Evolutionary conservation across 2,888 invertebrate species (phyloP).

Genomic region (Drosophila nr. perissopoda): DNA sequence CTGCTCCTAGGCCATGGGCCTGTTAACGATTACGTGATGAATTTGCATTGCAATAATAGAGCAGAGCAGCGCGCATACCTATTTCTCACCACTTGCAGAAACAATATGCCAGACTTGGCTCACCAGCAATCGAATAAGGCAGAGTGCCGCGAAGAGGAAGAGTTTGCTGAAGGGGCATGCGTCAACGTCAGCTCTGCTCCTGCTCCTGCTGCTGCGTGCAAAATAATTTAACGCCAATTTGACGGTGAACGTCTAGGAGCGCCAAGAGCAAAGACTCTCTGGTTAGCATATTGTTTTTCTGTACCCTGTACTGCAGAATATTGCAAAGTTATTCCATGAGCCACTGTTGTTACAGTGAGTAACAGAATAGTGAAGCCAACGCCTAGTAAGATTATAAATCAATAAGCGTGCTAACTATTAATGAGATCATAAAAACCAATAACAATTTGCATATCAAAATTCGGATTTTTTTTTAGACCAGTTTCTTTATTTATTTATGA

Average conservation of each 20-base stretch:
- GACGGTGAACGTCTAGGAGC: constrained; percentile 50
- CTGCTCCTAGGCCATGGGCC: constrained; percentile 35
- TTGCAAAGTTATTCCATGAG: not conserved
- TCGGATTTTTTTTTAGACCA: not conserved
- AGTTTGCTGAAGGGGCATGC: constrained; percentile 25
- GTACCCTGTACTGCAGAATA: constrained; percentile 3
- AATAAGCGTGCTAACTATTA: not conserved
- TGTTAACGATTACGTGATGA: constrained; percentile 76
- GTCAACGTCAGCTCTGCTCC: constrained; percentile 42
- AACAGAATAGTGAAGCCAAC: not conserved
- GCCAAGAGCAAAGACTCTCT: constrained; percentile 17
- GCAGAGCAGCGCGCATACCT: constrained; percentile 21
- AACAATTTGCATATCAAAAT: not conserved
- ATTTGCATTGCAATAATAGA: constrained; percentile 72
- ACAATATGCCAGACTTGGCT: constrained; percentile 61
- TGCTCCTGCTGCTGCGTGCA: constrained; percentile 59
- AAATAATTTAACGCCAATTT: constrained; percentile 76
- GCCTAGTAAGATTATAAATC: not conserved
- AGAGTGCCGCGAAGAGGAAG: not conserved
- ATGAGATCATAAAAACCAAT: not conserved
- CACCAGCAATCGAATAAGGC: constrained; percentile 39
- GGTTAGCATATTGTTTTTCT: constrained; percentile 23
- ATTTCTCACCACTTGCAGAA: constrained; percentile 18
- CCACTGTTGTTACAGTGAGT: not conserved
- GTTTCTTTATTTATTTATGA: not conserved